Evolutionary conservation across 2,797 vertebrate species (phyloP).

Genomic region (Thalassophryne amazonica): DNA sequence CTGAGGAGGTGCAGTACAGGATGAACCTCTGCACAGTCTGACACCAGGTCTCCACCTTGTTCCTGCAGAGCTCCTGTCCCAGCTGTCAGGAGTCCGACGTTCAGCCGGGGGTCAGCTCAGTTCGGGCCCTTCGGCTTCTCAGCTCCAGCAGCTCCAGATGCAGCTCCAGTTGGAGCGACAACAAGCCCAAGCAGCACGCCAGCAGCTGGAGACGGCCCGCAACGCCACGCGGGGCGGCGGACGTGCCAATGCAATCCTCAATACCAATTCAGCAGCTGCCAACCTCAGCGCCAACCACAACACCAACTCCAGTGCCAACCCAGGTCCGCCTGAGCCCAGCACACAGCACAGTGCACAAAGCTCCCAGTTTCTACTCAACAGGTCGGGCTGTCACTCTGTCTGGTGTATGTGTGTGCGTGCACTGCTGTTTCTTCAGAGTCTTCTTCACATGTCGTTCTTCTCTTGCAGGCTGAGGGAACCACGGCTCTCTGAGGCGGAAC

Average conservation of each 20-base stretch:
- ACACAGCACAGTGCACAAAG: slow-evolving; percentile 83
- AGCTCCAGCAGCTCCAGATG: slow-evolving; percentile 98
- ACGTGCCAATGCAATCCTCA: slow-evolving; percentile 66
- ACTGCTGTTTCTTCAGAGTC: no score
- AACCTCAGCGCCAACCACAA: slow-evolving; percentile 81
- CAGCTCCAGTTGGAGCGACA: slow-evolving; percentile 95
- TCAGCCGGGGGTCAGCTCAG: slow-evolving; percentile 96
- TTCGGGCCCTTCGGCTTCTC: slow-evolving; percentile 94
- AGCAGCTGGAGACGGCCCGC: slow-evolving; percentile 94
- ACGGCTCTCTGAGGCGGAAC: slow-evolving; percentile 93
- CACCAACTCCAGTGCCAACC: slow-evolving; percentile 86
- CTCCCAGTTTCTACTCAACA: slow-evolving; percentile 95
- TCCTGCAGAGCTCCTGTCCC: slow-evolving; percentile 90
- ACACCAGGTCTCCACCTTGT: neutral
- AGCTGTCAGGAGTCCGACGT: slow-evolving; percentile 95
- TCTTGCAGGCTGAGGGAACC: slow-evolving; percentile 90
- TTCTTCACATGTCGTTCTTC: no score
- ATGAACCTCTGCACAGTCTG: slow-evolving; percentile 5
- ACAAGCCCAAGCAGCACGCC: slow-evolving; percentile 93
- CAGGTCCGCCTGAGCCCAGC: slow-evolving; percentile 85
- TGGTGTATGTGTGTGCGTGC: no score
- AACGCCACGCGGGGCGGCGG: slow-evolving; percentile 85
- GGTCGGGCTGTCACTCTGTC: slow-evolving; percentile 26
- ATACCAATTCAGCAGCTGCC: slow-evolving; percentile 54
- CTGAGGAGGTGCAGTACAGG: no score